Evolutionary conservation across 2,888 invertebrate species (phyloP), one percentile per base, ranked within the genome.

Genomic region (Cremastinae sp.): DNA sequence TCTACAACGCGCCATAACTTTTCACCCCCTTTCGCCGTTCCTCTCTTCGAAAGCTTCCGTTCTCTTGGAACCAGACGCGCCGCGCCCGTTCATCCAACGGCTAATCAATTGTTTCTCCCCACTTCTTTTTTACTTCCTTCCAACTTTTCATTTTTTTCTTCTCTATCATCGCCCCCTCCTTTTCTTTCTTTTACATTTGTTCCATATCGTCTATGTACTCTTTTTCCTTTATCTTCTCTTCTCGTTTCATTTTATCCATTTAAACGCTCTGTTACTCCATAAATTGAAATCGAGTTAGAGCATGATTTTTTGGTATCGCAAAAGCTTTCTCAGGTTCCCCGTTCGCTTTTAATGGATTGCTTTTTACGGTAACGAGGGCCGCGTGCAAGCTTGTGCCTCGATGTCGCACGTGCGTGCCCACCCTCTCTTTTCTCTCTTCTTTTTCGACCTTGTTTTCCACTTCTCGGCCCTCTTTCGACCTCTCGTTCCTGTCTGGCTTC

Each of bases 11-110:
- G 28, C 47, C 56, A 64, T 61, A 56, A 68, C 71, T 61, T 59
- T 69, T 45, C 53, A 39, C 51, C 65, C 18, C 53, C 28, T 69
- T 49, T 68, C 39, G 43, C 35, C 69, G 28, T 47, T 43, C n/a
- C 22, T 58, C 49, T 51, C 62, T 35, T 69, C 80, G 78, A 65
- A 71, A 64, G 76, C 74, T 81, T 77, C 68, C 18, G 28, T 28
- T 28, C 51, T 74, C 61, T 56, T 73, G 51, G 64, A 49, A 56
- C 77, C 69, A 76, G 74, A 76, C 80, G 78, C 76, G 82, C 82
- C 83, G 83, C 80, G 74, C 81, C 82, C 84, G 82, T 78, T 84
- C 79, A 84, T 82, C 80, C 82, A 79, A 75, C 28, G 79, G 74
- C 81, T 81, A 84, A 85, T 83, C 83, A 82, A 85, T 80, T 77